Evolutionary conservation across 2,797 vertebrate genomes (phyloP).

Genomic region (Sebastes oblongus): DNA sequence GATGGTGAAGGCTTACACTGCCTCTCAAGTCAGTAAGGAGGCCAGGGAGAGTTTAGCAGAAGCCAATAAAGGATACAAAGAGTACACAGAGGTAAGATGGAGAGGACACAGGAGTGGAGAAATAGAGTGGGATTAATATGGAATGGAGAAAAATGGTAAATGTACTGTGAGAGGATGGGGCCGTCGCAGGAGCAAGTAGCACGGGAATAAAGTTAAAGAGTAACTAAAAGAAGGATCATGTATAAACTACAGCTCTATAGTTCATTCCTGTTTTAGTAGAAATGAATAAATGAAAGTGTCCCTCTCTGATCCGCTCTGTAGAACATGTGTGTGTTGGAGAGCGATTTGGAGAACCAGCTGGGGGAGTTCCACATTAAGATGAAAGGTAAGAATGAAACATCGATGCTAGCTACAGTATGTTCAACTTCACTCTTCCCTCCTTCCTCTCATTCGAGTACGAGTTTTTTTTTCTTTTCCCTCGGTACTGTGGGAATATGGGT

Average conservation of each 20-base stretch:
- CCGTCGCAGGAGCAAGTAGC: not conserved
- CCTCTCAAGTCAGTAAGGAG: constrained; percentile 88
- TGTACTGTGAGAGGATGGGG: not conserved
- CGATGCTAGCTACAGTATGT: too few relatives aligned
- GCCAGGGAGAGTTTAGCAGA: constrained; percentile 92
- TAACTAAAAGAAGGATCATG: not conserved
- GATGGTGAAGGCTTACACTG: constrained; percentile 93
- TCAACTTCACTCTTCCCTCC: not conserved
- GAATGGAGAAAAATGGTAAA: not conserved
- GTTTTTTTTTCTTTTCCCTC: not conserved
- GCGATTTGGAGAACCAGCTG: constrained; percentile 92
- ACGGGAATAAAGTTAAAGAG: not conserved
- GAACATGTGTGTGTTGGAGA: constrained; percentile 97
- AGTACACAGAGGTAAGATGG: constrained; percentile 91
- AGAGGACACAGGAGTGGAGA: not conserved
- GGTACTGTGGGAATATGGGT: too few relatives aligned
- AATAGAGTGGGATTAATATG: not conserved
- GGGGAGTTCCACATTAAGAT: constrained; percentile 96
- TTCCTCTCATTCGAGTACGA: not conserved
- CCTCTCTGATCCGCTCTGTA: constrained; percentile 50
- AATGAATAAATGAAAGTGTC: not conserved
- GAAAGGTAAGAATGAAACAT: constrained; percentile 84
- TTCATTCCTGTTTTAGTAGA: not conserved
- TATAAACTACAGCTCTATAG: not conserved
- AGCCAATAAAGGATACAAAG: constrained; percentile 93